Evolutionary conservation across 2,888 invertebrate species (phyloP).

Genomic region (Ryuthela nishihirai): DNA sequence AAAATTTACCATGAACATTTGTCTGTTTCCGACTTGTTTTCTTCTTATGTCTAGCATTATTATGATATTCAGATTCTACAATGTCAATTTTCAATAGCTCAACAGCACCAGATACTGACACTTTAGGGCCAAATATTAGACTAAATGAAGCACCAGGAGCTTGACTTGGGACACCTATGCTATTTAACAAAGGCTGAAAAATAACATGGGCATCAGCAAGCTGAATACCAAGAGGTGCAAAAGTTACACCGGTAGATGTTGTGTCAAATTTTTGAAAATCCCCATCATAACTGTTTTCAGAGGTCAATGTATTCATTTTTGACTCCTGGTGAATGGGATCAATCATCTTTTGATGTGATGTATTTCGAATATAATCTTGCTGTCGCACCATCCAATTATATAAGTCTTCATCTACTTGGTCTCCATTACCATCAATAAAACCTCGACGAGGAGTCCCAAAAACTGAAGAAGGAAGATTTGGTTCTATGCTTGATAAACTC

Average conservation of each 20-base stretch:
- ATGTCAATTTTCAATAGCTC: conserved; percentile 89
- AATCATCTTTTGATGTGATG: conserved; percentile 48
- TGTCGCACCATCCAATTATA: conserved; percentile 97
- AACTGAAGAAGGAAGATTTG: conserved; percentile 43
- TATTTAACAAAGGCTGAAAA: conserved; percentile 84
- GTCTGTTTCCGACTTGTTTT: conserved; percentile 33
- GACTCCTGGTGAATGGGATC: conserved; percentile 47
- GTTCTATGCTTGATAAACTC: conserved; percentile 44
- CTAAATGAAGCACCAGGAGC: conserved; percentile 48
- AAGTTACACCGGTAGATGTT: conserved; percentile 42
- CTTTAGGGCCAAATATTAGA: conserved; percentile 85
- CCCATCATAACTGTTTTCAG: conserved; percentile 45
- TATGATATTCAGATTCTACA: conserved; percentile 74
- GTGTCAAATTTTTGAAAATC: conserved; percentile 33
- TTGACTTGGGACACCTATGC: conserved; percentile 75
- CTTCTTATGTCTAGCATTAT: conserved; percentile 51
- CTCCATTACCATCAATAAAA: conserved; percentile 41
- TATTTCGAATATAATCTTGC: conserved; percentile 59
- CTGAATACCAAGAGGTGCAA: conserved; percentile 47
- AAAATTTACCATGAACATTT: conserved; percentile 49
- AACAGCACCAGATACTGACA: conserved; percentile 62
- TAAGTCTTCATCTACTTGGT: conserved; percentile 67
- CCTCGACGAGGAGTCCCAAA: conserved; percentile 43
- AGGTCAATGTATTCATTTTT: conserved; percentile 46
- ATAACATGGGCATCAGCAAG: conserved; percentile 89